These are phyloP conservation scores for Iguana delicatissima DNA, from an alignment of 2,797 vertebrate species.

Conservation along the genomic window DNA sequence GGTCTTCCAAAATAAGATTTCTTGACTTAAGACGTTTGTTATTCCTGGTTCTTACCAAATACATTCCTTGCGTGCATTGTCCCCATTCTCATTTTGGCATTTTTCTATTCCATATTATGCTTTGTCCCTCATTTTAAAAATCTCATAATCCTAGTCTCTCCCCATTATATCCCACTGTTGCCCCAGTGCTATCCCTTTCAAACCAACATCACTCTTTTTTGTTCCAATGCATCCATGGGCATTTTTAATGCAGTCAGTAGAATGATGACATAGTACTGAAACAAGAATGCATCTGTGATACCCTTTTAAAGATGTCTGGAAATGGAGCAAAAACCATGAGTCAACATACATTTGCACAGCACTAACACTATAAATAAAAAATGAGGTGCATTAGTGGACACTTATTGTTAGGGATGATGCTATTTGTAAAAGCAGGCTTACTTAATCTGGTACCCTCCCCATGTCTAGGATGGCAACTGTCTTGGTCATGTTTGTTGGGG, in stretches of 20 bases:
- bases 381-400: slow-evolving; percentile 8
- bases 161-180: not conserved
- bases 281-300: slow-evolving; percentile 3
- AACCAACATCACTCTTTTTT: not conserved
- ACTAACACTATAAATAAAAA: slow-evolving; percentile 29
- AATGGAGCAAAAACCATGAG: slow-evolving; percentile 27
- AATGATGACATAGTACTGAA: slow-evolving; percentile 32
- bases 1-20: not conserved
- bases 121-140: not conserved
- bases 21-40: not conserved
- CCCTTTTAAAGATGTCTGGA: slow-evolving; percentile 18
- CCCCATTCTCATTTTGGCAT: not conserved
- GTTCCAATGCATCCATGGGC: not conserved
- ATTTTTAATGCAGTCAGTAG: not conserved
- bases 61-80: not conserved
- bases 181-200: not conserved
- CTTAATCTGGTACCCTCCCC: not conserved
- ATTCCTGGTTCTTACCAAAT: not conserved
- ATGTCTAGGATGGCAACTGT: not conserved
- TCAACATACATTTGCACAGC: slow-evolving; percentile 28
- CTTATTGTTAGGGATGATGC: not conserved
- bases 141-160: not conserved
- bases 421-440: not conserved
- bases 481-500: not conserved
- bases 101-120: not conserved